Evolutionary conservation across 2,888 invertebrate species (phyloP), one percentile per base, ranked within the genome.

Genomic region (Drosophila lacicola): DNA sequence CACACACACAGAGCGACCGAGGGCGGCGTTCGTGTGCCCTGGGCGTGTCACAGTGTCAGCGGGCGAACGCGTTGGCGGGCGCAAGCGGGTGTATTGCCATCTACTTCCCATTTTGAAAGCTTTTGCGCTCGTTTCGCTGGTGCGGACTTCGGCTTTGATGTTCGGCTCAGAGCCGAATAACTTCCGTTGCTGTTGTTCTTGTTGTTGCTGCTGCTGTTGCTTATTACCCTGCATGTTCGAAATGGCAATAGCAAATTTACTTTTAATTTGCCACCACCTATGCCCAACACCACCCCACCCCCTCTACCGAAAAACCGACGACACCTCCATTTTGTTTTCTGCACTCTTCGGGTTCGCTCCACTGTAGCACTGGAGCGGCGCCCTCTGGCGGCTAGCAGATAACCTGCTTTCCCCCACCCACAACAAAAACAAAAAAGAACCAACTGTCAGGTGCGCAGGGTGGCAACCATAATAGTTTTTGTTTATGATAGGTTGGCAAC

Each of bases 211-310:
- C 6, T 50, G 37, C n/a, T 74, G 44, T 39, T 70, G 58, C 54
- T 70, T 64, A 58, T 70, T 66, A 49, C 57, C 44, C 55, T 58
- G 51, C 60, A 54, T 78, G 61, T 62, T 64, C 56, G 53, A 62
- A 80, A 69, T 63, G 50, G 69, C 60, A 60, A 72, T 70, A 58
- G 55, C 63, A 67, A 80, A 80, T 72, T 66, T 78, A 73, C 69
- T 69, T 80, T 77, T 80, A 78, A 80, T 81, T 80, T 78, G 60
- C 69, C 47, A 49, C 67, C 67, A 57, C 34, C 37, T 42, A 34
- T 29, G 41, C 47, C 29, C 42, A 39, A 53, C 33, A 14, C 14
- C 53, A 39, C 36, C 14, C 33, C 25, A 33, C n/a, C 21, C 8
- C 63, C n/a, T 4, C 25, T 25, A 9, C 17, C 51, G 8, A 29